Evolutionary conservation across 2,113 vertebrate species (phyloP), one percentile per base, ranked within the genome.

Genomic region (Rattus rattus): DNA sequence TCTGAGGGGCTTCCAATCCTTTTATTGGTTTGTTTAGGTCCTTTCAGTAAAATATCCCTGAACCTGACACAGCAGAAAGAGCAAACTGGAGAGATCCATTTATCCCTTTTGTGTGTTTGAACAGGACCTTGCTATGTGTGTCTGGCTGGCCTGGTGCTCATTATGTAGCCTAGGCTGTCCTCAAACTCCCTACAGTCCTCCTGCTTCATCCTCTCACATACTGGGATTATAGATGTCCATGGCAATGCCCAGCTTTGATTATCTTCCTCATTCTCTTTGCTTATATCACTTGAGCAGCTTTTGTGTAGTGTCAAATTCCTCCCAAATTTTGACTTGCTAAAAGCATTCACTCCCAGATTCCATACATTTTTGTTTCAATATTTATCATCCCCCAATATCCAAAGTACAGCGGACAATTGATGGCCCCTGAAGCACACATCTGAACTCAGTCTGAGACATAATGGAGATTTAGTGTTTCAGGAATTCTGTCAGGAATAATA

Each of bases 381-480:
- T 73, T 96, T 93, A 91, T 86, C 70, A 91, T 95, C 80, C 19
- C 39, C 20, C 47, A 88, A 28, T 30, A 84, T 67, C 36, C 22
- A 67, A 92, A 91, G 33, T 91, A 12, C 72, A 91, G 36, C 79
- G 72, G 49, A 56, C 61, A 97, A 81, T 7, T 96, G 90, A 97
- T 92, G 73, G 93, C 47, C 75, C 39, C 54, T 63, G 72, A 96
- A 69, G 65, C 61, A 94, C 77, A 94, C 72, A 93, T 95, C 88
- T 97, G 90, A 96, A 94, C 92, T 95, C n/a, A 63, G 54, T 88
- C 88, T 95, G 95, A 96, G 70, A 84, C 90, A 89, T n/a, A 67
- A 0, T 0, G n/a, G 59, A 36, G 49, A 94, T 90, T 96, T 96
- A 92, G 39, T 92, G 88, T 54, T 96, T 95, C 19, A 36, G 30